These are phyloP conservation scores for Sakesphorus luctuosus DNA, from an alignment of 2,113 vertebrate species.

Conservation along the genomic window DNA sequence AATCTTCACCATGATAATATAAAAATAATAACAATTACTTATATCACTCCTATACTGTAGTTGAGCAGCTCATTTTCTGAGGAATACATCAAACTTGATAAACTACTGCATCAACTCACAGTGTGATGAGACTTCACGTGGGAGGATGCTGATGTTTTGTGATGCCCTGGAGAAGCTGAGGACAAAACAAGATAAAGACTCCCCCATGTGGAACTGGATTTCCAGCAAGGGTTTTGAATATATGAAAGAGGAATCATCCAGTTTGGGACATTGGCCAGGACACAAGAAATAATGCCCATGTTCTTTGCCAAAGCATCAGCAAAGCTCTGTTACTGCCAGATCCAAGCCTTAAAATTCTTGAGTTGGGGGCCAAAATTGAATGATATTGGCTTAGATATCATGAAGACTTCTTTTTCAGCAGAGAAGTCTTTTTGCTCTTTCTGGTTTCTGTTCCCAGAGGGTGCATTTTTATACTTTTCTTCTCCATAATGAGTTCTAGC, in stretches of 20 bases:
- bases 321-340: neutral
- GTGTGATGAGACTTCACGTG: neutral
- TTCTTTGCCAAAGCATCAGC: neutral
- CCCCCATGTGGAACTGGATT: neutral
- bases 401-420: neutral
- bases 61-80: neutral
- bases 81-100: constrained; percentile 10
- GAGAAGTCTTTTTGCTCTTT: neutral
- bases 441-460: neutral
- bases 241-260: neutral
- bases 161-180: constrained; percentile 28
- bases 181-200: neutral
- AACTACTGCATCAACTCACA: constrained; percentile 19
- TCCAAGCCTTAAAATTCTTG: neutral
- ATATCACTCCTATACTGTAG: neutral
- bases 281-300: neutral
- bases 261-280: neutral
- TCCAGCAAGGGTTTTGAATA: neutral
- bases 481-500: neutral
- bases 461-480: neutral
- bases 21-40: neutral
- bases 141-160: neutral
- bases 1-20: neutral
- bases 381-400: neutral
- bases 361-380: neutral